Base-by-base conservation (phyloP, 2,797 vertebrate species). In the Tolypeutes matacus region DNA sequence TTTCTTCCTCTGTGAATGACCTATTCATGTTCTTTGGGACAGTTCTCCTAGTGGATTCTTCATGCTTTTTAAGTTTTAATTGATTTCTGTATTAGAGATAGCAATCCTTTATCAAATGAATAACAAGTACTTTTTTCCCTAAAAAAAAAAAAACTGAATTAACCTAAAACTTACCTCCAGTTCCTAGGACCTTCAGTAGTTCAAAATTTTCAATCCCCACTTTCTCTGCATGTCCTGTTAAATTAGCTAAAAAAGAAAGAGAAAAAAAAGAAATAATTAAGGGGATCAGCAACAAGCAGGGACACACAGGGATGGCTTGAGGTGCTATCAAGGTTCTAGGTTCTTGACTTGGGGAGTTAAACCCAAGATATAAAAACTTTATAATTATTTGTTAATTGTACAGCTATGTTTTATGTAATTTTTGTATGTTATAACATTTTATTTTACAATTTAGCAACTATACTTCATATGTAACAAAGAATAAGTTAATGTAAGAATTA, bases 151-250 rank as follows among this genome's bases (percentile, higher is more conserved):
- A 23, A 25, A 42, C n/a, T 51, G 53, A 80, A 93, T 73, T 89
- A 82, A 93, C 14, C 85, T 91, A 60, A 73, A 73, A 96, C 99
- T 99, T 98, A 99, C 99, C 99, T 98, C 99, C 99, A 89, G 99
- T 99, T 98, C 99, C 99, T 94, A 99, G 98, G 91, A 99, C 99
- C 97, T 99, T 99, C 88, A 99, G 98, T 3, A 99, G 99, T 98
- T 99, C 99, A 95, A 99, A 99, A 98, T 99, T 99, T 98, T 99
- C 99, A 95, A 99, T 99, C 96, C 99, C 99, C 97, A 99, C 99
- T 94, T 99, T 99, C 98, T 99, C 99, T 69, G 99, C 98, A 70
- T 99, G 99, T 97, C 99, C 99, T 17, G 99, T 99, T 98, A 99
- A 98, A 98, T 99, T 99, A 95, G 99, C 99, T 99, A 98, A 70